Percentiles rank a stretch among this genome's conserved stretches.
phyloP scores from a whole-genome alignment of 37 sponge, comb jelly and placozoan genomes.

The Lycopodina hypogea region DNA sequence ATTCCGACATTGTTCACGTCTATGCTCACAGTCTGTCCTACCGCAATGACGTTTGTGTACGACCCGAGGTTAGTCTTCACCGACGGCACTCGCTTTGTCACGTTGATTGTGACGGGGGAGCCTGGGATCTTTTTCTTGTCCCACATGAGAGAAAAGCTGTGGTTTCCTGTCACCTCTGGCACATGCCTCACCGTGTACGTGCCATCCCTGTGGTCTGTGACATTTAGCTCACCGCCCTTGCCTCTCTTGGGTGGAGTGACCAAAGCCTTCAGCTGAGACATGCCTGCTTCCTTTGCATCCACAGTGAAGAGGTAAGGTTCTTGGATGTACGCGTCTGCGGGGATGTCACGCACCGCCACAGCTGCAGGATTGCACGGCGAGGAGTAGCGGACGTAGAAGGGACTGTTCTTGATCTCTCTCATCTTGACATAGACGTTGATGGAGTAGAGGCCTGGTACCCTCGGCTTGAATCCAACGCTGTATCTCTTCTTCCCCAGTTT shows the following conservation, averaged over 20 bases:
- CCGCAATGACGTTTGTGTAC: conserved; percentile 9
- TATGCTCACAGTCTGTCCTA: background rate
- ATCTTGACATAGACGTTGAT: conserved; percentile 19
- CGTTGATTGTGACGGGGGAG: conserved; percentile 41
- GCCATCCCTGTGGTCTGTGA: conserved; percentile 36
- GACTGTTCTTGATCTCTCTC: conserved; percentile 26
- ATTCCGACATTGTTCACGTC: conserved; percentile 12
- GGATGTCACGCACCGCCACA: conserved; percentile 20
- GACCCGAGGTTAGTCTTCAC: conserved; percentile 9
- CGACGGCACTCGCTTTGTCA: conserved; percentile 8
- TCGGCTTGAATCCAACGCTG: conserved; percentile 38
- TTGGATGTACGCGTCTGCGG: conserved; percentile 17
- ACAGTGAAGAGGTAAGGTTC: conserved; percentile 37
- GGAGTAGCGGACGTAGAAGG: conserved; percentile 27
- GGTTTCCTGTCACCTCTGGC: conserved; percentile 43
- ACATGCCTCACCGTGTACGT: conserved; percentile 34
- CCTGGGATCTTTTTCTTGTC: conserved; percentile 29
- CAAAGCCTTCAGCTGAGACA: conserved; percentile 41
- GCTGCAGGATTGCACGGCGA: conserved; percentile 24
- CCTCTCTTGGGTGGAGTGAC: conserved; percentile 24
- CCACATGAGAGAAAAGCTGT: conserved; percentile 44
- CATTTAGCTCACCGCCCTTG: conserved; percentile 1
- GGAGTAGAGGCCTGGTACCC: conserved; percentile 50
- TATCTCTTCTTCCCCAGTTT: conserved; percentile 31
- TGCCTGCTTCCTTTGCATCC: conserved; percentile 64